phyloP scores from a whole-genome alignment of 2,888 invertebrate genomes.

The Microctonus hyperodae region DNA sequence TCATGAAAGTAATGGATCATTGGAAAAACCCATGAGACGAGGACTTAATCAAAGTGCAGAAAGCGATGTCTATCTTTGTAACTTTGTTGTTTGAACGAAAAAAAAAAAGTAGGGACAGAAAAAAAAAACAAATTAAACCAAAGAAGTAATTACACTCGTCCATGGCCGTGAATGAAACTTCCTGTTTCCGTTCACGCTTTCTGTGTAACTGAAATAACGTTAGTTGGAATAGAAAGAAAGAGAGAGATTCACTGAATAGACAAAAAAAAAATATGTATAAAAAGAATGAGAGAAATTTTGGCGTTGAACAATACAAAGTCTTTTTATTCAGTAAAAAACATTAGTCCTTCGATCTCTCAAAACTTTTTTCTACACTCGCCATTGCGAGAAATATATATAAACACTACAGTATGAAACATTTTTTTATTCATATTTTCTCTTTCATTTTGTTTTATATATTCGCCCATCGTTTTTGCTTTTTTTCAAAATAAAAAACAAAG shows the following conservation, averaged over 20 bases:
- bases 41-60: conserved; percentile 3
- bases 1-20: background rate
- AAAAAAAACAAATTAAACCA: conserved; percentile 14
- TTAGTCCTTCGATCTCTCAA: too few species aligned
- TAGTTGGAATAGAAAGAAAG: conserved; percentile 21
- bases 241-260: conserved; percentile 40
- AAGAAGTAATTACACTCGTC: conserved; percentile 37
- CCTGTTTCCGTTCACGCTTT: conserved; percentile 46
- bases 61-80: conserved; percentile 1
- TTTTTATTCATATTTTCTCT: too few species aligned
- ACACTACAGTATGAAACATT: too few species aligned
- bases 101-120: background rate
- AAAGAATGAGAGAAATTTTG: background rate
- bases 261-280: background rate
- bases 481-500: too few species aligned
- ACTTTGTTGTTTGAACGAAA: background rate
- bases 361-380: too few species aligned
- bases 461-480: too few species aligned
- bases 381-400: too few species aligned
- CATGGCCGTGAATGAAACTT: conserved; percentile 46
- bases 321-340: too few species aligned
- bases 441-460: too few species aligned
- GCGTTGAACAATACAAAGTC: too few species aligned
- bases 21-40: background rate
- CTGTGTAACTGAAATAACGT: conserved; percentile 18